A percentile compares a stretch with the other conserved stretches of the same genome.
Evolutionary conservation across 2,888 invertebrate genomes (phyloP).

Genomic region (Tenthredo notha): DNA sequence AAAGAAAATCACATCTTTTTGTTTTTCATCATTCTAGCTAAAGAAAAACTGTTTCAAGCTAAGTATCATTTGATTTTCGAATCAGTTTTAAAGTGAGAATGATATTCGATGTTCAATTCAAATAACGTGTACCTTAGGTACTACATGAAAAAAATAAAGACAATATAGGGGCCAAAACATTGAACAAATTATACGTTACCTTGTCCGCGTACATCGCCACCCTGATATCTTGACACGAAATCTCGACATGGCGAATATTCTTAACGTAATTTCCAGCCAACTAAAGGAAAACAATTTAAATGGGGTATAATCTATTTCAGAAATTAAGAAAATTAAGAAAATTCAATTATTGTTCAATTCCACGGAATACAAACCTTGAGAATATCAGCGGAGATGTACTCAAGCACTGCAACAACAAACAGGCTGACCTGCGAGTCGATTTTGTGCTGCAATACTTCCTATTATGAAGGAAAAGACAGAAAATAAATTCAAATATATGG

Average conservation of each 20-base stretch:
- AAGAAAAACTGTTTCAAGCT: background rate
- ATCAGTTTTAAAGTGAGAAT: constrained; percentile 33
- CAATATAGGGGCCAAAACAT: constrained; percentile 42
- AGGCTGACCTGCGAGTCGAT: constrained; percentile 92
- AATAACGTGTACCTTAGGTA: background rate
- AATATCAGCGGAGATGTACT: constrained; percentile 97
- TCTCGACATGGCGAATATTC: constrained; percentile 95
- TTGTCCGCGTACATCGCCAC: constrained; percentile 99
- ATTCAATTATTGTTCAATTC: background rate
- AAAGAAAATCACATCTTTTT: background rate
- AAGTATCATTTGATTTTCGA: background rate
- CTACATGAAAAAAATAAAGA: constrained; percentile 11
- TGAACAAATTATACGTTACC: constrained; percentile 80
- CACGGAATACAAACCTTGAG: constrained; percentile 83
- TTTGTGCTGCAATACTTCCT: constrained; percentile 93
- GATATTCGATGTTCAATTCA: background rate
- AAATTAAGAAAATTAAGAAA: background rate
- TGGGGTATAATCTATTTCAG: background rate
- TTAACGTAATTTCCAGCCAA: constrained; percentile 98
- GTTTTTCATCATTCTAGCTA: constrained; percentile 6
- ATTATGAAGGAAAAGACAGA: constrained; percentile 69
- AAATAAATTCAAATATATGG: constrained; percentile 32
- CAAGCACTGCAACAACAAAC: constrained; percentile 95
- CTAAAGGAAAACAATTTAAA: constrained; percentile 76
- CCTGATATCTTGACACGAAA: constrained; percentile 96